Evolutionary conservation across 2,113 vertebrate species (phyloP).

Genomic region (Genyomyrus donnyi): DNA sequence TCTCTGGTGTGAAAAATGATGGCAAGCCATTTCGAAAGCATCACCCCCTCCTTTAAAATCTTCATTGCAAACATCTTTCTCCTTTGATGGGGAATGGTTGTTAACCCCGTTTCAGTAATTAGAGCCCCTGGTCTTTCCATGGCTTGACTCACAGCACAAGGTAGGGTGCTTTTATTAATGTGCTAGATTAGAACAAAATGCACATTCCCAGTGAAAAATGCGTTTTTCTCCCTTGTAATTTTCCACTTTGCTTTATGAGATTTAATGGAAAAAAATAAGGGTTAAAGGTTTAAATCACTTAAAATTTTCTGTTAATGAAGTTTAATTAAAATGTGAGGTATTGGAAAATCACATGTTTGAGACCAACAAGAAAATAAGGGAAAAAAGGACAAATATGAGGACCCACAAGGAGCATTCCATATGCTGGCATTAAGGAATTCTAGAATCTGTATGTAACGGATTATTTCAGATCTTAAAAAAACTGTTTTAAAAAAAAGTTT

Average conservation of each 20-base stretch:
- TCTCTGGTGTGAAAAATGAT: background rate
- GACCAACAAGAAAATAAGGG: background rate
- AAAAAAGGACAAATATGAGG: background rate
- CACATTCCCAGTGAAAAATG: background rate
- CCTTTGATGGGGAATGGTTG: background rate
- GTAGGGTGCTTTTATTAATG: background rate
- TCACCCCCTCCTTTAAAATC: background rate
- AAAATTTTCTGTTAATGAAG: background rate
- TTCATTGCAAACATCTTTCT: background rate
- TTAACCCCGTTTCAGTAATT: background rate
- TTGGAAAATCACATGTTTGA: background rate
- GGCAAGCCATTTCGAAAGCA: background rate
- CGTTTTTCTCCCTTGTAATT: background rate
- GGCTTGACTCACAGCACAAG: background rate
- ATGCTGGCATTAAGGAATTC: background rate
- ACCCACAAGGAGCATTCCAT: background rate
- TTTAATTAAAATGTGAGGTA: background rate
- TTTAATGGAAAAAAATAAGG: background rate
- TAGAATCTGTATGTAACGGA: background rate
- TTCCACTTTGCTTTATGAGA: background rate
- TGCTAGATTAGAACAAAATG: slow-evolving; percentile 8
- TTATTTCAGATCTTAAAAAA: background rate
- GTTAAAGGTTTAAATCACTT: background rate
- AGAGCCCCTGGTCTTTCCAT: background rate
- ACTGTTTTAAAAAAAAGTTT: background rate